A percentile compares a stretch with the other conserved stretches of the same genome.
phyloP scores from a whole-genome alignment of 2,888 invertebrate species.

The Endomychus coccineus region DNA sequence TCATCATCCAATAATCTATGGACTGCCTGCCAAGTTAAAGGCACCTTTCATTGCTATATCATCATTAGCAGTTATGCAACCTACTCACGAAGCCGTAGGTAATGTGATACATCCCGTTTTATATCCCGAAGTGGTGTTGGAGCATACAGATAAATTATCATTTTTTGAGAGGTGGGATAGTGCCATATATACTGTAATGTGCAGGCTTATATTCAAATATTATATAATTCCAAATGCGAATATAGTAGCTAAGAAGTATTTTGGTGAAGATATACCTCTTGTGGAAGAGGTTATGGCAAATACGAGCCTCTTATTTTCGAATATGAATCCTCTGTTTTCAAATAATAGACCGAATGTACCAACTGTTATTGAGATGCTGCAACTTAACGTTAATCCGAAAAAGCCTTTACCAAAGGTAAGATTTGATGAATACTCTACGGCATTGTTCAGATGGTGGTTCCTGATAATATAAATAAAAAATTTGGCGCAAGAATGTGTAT shows the following conservation, averaged over 20 bases:
- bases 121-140: slow-evolving; percentile 13
- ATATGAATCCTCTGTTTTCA: slow-evolving; percentile 38
- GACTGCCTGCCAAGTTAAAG: slow-evolving; percentile 20
- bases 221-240: slow-evolving; percentile 15
- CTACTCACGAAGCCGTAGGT: slow-evolving; percentile 15
- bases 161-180: not conserved
- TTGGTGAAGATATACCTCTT: slow-evolving; percentile 14
- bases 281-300: slow-evolving; percentile 24
- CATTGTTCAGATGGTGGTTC: no score
- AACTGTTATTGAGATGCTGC: slow-evolving; percentile 37
- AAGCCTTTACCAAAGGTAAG: no score
- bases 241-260: slow-evolving; percentile 22
- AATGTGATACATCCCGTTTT: slow-evolving; percentile 18
- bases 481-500: no score
- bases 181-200: not conserved
- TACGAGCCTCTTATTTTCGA: slow-evolving; percentile 39
- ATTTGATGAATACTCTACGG: slow-evolving; percentile 1
- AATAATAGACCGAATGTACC: slow-evolving; percentile 39
- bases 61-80: slow-evolving; percentile 16
- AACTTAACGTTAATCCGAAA: no score
- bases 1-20: slow-evolving; percentile 17
- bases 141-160: not conserved
- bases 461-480: no score
- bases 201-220: not conserved
- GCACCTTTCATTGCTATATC: slow-evolving; percentile 22